Evolutionary conservation across 1,140 invertebrate species (phyloP), one percentile per base, ranked within the genome.

Genomic region (Trichonephila inaurata): DNA sequence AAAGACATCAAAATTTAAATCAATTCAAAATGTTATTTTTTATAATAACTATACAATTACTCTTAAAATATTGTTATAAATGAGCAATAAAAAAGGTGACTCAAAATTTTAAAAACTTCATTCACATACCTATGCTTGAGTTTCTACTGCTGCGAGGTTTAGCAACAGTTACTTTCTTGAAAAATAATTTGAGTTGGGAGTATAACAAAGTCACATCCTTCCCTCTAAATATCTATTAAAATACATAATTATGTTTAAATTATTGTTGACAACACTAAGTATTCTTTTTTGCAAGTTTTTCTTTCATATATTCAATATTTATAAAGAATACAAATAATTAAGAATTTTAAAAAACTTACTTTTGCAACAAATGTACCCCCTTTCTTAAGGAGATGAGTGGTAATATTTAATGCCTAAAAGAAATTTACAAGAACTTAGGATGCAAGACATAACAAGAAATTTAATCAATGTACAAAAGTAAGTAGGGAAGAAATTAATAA

Each of bases 361-460:
- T 99, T 99, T 0, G 99, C 98, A 10, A 99, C 97, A 97, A 99
- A 99, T 14, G 97, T 98, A 58, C 99, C 99, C 64, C 97, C 97
- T 28, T 96, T 95, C 95, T 98, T 98, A 21, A 99, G 96, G 28
- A 99, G 97, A 96, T 98, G 98, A 5, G 98, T 99, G 60, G 98
- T 98, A 89, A 99, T 99, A 95, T 99, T 99, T 7, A 99, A 95
- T 19, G 99, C 99, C 96, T 96, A 94, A 69, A 94, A 7, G 16
- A 61, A 58, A 58, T 40, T n/a, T 28, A 33, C 10, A 14, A 64
- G 14, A 21, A 64, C 14, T 18, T 62, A 21, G 33, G 16, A 19
- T 1, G 16, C 21, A 19, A 19, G 16, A 6, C 16, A 64, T 64
- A 64, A 64, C 2, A 62, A 1, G 16, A 62, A 21, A 62, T 62